Base-by-base conservation (phyloP, 2,113 vertebrate species). In the Sphyrna mokarran region DNA sequence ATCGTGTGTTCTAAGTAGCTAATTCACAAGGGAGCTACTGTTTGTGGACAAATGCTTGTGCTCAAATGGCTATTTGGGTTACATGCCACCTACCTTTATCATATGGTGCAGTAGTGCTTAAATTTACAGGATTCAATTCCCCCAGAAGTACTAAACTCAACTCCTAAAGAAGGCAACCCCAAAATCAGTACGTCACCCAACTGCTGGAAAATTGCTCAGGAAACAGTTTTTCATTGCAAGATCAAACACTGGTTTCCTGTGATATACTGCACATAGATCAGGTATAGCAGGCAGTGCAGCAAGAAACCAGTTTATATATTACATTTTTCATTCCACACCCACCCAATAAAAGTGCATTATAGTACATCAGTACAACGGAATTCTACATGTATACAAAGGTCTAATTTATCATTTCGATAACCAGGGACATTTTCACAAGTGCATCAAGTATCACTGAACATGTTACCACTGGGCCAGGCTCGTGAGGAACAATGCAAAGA, bases 231-330 rank as follows among this genome's bases (percentile, higher is more conserved):
- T 83, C 37, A 40, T 83, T 83, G 80, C 33, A 29, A 91, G 29
- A 63, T 18, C 13, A 87, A 87, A 3, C 58, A 91, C 29, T 61
- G 33, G 61, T 66, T 68, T 93, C 89, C 61, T 37, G n/a, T 37
- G 66, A 93, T 16, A 66, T 90, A 63, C 61, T 37, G 61, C 29
- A 93, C n/a, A 93, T 48, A 86, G 10, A 90, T 14, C 86, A 61
- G 10, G 6, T 83, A n/a, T 23, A 89, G 86, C 86, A 58, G 48
- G 22, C 22, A 63, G 54, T 91, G 89, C 89, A 80, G 33, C 76
- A 91, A 61, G 89, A 93, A 63, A 93, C 16, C n/a, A 91, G 61
- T n/a, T 93, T 93, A 93, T 93, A 93, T 83, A 83, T 40, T 83
- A 83, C 80, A 83, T 93, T 22, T 89, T 61, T 9, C 29, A 90